A percentile compares a stretch with the other conserved stretches of the same genome.
These are phyloP conservation scores for Brenthis ino DNA, from an alignment of 2,888 invertebrate genomes.

Conservation along the genomic window DNA sequence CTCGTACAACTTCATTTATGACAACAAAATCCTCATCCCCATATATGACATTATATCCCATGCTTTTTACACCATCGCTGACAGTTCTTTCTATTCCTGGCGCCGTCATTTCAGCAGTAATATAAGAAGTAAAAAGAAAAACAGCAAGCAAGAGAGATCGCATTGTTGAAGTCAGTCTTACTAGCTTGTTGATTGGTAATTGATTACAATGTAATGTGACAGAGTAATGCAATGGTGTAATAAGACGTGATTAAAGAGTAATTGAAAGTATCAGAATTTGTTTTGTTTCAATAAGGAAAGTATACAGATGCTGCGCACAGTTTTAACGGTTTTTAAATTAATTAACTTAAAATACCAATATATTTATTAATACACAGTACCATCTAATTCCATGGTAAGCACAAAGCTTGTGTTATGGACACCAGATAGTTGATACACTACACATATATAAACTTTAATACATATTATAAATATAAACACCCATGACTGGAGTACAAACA, in stretches of 20 bases:
- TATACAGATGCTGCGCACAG: neutral
- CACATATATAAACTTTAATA: no score
- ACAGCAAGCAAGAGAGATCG: constrained; percentile 41
- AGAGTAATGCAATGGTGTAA: constrained; percentile 53
- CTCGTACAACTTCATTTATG: constrained; percentile 60
- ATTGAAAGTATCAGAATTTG: constrained; percentile 54
- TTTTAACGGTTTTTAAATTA: neutral
- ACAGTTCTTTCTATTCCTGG: constrained; percentile 54
- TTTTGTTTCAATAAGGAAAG: constrained; percentile 18
- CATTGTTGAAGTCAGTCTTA: constrained; percentile 46
- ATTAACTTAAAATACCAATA: no score
- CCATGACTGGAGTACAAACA: no score
- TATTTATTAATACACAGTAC: no score
- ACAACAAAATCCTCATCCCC: constrained; percentile 64
- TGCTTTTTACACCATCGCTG: constrained; percentile 57
- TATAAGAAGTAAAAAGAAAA: constrained; percentile 17
- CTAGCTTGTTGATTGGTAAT: constrained; percentile 27
- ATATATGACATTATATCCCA: constrained; percentile 60
- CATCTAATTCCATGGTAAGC: no score
- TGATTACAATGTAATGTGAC: constrained; percentile 40
- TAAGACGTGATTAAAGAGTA: constrained; percentile 53
- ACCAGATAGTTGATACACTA: no score
- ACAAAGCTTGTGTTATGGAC: no score
- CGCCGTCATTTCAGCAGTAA: constrained; percentile 46
- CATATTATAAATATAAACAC: no score